These are phyloP conservation scores for Anthonomus grandis DNA, from an alignment of 1,140 invertebrate species.

Conservation along the genomic window DNA sequence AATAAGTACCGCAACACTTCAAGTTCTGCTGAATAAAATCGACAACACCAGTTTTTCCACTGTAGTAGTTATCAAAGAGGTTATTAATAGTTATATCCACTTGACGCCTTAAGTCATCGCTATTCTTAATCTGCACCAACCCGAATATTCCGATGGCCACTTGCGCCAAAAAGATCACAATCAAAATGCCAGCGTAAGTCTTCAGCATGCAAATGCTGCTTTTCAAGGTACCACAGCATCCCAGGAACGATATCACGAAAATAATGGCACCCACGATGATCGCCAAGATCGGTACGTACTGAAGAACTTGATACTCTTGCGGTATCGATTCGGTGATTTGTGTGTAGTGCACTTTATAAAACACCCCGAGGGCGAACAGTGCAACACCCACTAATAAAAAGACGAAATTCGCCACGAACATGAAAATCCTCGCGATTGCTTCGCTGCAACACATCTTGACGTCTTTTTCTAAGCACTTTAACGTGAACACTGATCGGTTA, in stretches of 20 bases:
- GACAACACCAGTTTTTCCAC: background rate
- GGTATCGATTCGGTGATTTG: conserved; percentile 63
- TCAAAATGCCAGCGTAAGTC: background rate
- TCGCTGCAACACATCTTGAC: conserved; percentile 6
- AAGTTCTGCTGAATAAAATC: conserved; percentile 8
- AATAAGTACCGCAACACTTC: background rate
- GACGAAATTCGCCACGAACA: conserved; percentile 6
- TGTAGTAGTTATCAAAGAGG: background rate
- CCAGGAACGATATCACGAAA: conserved; percentile 59
- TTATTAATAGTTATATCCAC: background rate
- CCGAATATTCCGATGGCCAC: background rate
- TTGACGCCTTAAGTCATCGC: background rate
- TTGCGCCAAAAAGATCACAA: conserved; percentile 4
- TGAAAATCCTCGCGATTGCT: background rate
- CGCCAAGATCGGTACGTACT: conserved; percentile 48
- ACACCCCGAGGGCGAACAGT: conserved; percentile 64
- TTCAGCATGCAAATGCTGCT: conserved; percentile 6
- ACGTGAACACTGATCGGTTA: too few species aligned
- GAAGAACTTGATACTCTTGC: conserved; percentile 37
- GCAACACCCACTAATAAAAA: conserved; percentile 67
- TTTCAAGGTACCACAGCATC: conserved; percentile 57
- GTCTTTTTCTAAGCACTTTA: too few species aligned
- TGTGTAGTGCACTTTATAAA: conserved; percentile 59
- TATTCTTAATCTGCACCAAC: background rate
- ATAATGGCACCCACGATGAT: conserved; percentile 56